Conservation (phyloP, 1,140 invertebrate genomes). For the Neodiprion lecontei region DNA sequence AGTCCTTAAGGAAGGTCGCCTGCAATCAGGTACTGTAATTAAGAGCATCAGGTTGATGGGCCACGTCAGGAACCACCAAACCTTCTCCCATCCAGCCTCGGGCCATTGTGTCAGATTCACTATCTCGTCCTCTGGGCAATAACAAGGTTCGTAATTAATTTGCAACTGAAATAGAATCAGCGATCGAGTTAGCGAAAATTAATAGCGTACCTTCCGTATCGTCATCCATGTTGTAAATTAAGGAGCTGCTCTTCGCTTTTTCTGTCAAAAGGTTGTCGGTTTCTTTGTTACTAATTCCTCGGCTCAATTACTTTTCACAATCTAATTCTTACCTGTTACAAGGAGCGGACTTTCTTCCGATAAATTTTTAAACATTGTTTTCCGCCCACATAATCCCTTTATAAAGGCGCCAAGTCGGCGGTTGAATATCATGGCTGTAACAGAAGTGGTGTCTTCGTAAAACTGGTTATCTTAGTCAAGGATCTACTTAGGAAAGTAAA, state of each 20-base stretch:
- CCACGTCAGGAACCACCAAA: slow-evolving; percentile 76
- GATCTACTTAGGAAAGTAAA: background rate
- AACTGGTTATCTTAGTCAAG: background rate
- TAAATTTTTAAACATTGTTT: slow-evolving; percentile 48
- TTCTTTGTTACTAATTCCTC: too few relatives aligned
- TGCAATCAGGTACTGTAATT: slow-evolving; percentile 80
- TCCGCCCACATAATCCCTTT: slow-evolving; percentile 34
- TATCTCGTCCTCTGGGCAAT: slow-evolving; percentile 56
- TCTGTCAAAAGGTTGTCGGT: background rate
- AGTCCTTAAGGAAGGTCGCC: slow-evolving; percentile 59
- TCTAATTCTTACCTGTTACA: slow-evolving; percentile 35
- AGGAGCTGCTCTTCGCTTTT: background rate
- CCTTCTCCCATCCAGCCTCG: slow-evolving; percentile 54
- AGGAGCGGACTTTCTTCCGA: slow-evolving; percentile 50
- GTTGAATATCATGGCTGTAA: slow-evolving; percentile 59
- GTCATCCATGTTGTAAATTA: background rate
- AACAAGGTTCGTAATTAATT: slow-evolving; percentile 26
- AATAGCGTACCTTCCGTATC: background rate
- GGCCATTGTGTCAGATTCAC: slow-evolving; percentile 69
- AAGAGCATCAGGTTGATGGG: slow-evolving; percentile 75
- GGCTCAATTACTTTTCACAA: background rate
- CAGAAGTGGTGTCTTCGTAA: slow-evolving; percentile 12
- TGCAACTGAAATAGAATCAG: background rate
- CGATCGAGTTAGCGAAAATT: background rate
- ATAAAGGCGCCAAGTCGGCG: slow-evolving; percentile 45